These are phyloP conservation scores for Schizaphis graminum DNA, from an alignment of 2,888 invertebrate species.

Conservation along the genomic window DNA sequence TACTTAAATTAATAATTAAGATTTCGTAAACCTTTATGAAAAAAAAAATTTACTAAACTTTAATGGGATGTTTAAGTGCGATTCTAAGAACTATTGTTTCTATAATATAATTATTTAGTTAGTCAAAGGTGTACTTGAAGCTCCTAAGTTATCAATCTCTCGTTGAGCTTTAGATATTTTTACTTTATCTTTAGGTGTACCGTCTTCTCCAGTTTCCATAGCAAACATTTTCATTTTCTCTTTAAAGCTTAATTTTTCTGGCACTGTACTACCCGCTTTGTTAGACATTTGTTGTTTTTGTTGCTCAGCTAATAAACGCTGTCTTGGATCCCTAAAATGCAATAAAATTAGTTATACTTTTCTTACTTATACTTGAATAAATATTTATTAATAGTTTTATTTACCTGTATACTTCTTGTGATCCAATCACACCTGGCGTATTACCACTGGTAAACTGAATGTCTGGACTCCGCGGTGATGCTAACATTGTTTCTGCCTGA, in stretches of 20 bases:
- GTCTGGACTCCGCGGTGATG: slow-evolving; percentile 82
- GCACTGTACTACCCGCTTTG: slow-evolving; percentile 70
- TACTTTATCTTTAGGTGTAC: slow-evolving; percentile 93
- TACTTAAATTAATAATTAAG: slow-evolving; percentile 48
- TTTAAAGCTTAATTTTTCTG: slow-evolving; percentile 94
- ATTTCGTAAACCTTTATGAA: slow-evolving; percentile 46
- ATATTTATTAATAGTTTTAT: background rate
- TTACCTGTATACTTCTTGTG: slow-evolving; percentile 96
- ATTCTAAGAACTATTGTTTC: slow-evolving; percentile 19
- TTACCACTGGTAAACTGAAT: slow-evolving; percentile 75
- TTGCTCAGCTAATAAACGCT: slow-evolving; percentile 87
- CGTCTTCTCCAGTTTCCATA: slow-evolving; percentile 92
- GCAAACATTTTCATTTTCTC: slow-evolving; percentile 99
- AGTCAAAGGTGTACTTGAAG: slow-evolving; percentile 71
- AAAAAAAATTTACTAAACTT: slow-evolving; percentile 35
- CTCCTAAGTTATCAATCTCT: slow-evolving; percentile 84
- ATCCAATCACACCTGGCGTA: slow-evolving; percentile 96
- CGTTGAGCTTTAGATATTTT: slow-evolving; percentile 96
- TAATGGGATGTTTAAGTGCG: slow-evolving; percentile 59
- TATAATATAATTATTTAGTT: slow-evolving; percentile 66
- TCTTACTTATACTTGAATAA: background rate
- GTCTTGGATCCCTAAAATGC: slow-evolving; percentile 84
- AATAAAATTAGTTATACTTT: background rate
- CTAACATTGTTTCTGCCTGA: slow-evolving; percentile 85
- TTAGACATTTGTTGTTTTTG: slow-evolving; percentile 78